phyloP scores from a whole-genome alignment of 2,113 vertebrate genomes.

The Tragelaphus strepsiceros region DNA sequence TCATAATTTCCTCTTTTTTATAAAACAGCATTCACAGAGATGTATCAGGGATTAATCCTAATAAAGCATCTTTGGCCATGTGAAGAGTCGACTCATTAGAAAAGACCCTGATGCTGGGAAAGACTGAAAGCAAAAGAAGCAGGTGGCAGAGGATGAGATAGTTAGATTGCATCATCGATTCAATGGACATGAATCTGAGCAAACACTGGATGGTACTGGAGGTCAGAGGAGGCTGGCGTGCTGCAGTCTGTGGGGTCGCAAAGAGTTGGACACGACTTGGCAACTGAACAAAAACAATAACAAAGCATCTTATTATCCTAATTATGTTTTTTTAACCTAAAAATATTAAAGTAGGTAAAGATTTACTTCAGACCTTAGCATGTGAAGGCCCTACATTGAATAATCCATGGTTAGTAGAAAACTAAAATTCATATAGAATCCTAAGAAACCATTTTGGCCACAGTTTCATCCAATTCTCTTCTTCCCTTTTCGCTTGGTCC shows the following conservation, averaged over 20 bases:
- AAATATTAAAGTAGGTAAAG: constrained; percentile 18
- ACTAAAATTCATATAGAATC: constrained; percentile 8
- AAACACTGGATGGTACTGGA: neutral
- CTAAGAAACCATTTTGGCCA: neutral
- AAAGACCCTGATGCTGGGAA: neutral
- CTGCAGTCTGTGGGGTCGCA: neutral
- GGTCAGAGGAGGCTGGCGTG: neutral
- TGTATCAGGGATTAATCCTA: neutral
- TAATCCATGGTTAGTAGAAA: neutral
- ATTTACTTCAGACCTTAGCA: neutral
- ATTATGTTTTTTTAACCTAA: neutral
- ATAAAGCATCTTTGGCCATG: neutral
- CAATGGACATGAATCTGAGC: neutral
- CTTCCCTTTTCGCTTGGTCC: neutral
- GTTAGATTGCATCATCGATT: neutral
- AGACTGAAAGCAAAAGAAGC: neutral
- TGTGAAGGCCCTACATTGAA: neutral
- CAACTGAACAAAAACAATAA: neutral
- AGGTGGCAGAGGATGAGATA: neutral
- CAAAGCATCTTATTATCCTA: neutral
- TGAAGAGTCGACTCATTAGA: neutral
- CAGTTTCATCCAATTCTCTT: neutral
- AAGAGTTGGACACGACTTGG: neutral
- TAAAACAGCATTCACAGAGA: neutral
- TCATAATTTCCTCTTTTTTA: neutral